Conservation (phyloP, 2,888 invertebrate species). For the Zeuzera pyrina region DNA sequence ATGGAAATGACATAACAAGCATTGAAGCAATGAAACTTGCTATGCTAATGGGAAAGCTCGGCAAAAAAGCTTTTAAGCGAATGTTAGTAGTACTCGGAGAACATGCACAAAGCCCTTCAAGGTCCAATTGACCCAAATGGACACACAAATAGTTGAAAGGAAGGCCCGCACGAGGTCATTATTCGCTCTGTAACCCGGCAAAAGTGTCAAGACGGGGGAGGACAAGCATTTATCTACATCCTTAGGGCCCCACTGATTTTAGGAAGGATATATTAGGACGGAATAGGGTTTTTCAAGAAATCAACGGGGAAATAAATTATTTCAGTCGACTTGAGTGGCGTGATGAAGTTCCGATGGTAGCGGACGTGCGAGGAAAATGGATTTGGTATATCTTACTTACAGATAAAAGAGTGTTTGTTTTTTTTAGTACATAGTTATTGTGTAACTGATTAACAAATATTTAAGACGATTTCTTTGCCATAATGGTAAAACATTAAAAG, state of each 20-base stretch:
- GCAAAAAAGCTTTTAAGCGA: constrained; percentile 59
- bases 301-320: constrained; percentile 52
- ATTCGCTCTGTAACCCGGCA: constrained; percentile 55
- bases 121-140: constrained; percentile 69
- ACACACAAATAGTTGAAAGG: constrained; percentile 65
- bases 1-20: too few relatives aligned
- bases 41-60: too few relatives aligned
- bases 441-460: too few relatives aligned
- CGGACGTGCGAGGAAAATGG: too few relatives aligned
- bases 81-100: constrained; percentile 40
- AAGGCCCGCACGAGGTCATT: constrained; percentile 55
- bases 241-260: constrained; percentile 62
- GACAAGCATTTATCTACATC: constrained; percentile 65
- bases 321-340: constrained; percentile 27
- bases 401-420: too few relatives aligned
- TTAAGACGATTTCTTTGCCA: too few relatives aligned
- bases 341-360: constrained; percentile 30
- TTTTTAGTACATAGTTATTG: too few relatives aligned
- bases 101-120: constrained; percentile 56
- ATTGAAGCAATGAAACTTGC: too few relatives aligned
- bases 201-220: constrained; percentile 60
- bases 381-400: too few relatives aligned
- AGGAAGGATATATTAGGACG: constrained; percentile 47
- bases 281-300: constrained; percentile 50
- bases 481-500: too few relatives aligned